Evolutionary conservation across 2,797 vertebrate genomes (phyloP), one percentile per base, ranked within the genome.

Genomic region (Ceryle rudis): DNA sequence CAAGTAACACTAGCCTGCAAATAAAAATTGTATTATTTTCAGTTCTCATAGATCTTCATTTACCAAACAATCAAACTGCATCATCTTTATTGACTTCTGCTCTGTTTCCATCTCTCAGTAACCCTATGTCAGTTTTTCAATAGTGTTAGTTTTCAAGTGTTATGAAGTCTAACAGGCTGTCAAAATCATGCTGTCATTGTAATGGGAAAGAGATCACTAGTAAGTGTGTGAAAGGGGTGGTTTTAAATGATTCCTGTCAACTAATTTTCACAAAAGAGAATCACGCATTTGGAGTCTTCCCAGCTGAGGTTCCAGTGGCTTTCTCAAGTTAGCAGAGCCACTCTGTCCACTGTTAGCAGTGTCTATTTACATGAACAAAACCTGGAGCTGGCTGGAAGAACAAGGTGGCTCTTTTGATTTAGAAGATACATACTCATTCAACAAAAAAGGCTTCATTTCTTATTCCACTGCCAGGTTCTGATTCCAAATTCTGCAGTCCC

Each of bases 51-150:
- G 67, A 64, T 88, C 64, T 80, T 92, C 35, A 73, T 81, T 93
- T 91, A 78, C 11, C 9, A 74, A 86, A 49, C n/a, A 67, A 81
- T 64, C 41, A 73, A 84, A 80, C 18, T 41, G 13, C 55, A 29
- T 67, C 81, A 85, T 71, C 54, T 88, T 78, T 49, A 95, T 73
- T 71, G 85, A 83, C 69, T 80, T 95, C 35, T 88, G 29, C 23
- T 87, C 49, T 77, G 17, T n/a, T 85, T 91, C 41, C 47, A n/a
- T 47, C 41, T 91, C 69, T 74, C 37, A 37, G 25, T 49, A 91
- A 82, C 52, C 71, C 52, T 70, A 5, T 54, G 73, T 75, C 66
- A 61, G 29, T 35, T 92, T 33, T 75, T 84, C 49, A 78, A 72
- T 35, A 47, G 29, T 64, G 15, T 41, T 90, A 41, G 35, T 74